These are phyloP conservation scores for Zygogramma bicolorata DNA, from an alignment of 2,888 invertebrate genomes.

Conservation along the genomic window DNA sequence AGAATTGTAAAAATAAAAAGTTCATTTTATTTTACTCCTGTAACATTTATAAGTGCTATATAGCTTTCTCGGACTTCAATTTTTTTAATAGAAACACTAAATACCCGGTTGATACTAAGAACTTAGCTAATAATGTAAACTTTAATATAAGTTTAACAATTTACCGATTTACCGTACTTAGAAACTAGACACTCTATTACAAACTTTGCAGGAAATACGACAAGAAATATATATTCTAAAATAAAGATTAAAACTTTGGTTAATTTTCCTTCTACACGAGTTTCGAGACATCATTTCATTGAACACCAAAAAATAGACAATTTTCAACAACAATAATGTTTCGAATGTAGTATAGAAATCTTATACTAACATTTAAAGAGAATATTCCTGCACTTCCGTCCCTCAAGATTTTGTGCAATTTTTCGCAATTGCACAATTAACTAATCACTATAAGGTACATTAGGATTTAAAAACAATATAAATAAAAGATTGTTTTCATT, in stretches of 20 bases:
- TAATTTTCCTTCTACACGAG: conserved; percentile 34
- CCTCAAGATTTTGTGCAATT: conserved; percentile 33
- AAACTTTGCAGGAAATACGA: conserved; percentile 32
- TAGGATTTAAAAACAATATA: conserved; percentile 40
- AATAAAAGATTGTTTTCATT: conserved; percentile 38
- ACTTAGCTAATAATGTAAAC: conserved; percentile 44
- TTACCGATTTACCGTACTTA: conserved; percentile 53
- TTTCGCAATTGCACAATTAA: conserved; percentile 41
- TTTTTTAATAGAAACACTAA: conserved; percentile 42
- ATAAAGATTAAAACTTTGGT: conserved; percentile 44
- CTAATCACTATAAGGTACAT: conserved; percentile 46
- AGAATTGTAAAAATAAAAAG: conserved; percentile 47
- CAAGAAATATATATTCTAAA: conserved; percentile 23
- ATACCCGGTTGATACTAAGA: conserved; percentile 49
- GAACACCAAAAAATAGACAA: conserved; percentile 8
- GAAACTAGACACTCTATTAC: conserved; percentile 41
- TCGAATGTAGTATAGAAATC: conserved; percentile 30
- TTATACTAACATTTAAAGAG: conserved; percentile 20
- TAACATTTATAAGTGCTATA: conserved; percentile 46
- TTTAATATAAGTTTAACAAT: conserved; percentile 48
- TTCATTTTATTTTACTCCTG: conserved; percentile 44
- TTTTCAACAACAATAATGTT: conserved; percentile 11
- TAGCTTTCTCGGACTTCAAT: conserved; percentile 37
- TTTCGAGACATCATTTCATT: conserved; percentile 31
- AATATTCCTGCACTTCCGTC: conserved; percentile 40